phyloP scores from a whole-genome alignment of 1,140 invertebrate genomes.

The Monomorium pharaonis region DNA sequence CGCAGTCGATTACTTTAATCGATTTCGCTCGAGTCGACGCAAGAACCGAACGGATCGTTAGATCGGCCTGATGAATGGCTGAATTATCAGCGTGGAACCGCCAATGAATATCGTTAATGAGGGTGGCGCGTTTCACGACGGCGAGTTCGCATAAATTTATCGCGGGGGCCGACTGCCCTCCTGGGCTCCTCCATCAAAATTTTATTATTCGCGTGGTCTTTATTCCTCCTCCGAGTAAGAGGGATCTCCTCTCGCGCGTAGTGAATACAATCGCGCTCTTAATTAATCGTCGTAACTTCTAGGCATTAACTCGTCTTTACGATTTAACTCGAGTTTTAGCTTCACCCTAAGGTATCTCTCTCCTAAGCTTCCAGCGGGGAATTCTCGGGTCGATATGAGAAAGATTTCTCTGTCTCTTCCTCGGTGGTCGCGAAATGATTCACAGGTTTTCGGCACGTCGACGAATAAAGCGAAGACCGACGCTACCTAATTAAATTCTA shows the following conservation, averaged over 20 bases:
- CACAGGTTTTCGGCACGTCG: constrained; percentile 14
- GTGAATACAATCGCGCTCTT: constrained; percentile 1
- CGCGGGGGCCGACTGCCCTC: constrained; percentile 32
- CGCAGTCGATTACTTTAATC: constrained; percentile 78
- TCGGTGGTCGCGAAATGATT: constrained; percentile 49
- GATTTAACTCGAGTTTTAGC: not conserved
- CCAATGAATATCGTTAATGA: constrained; percentile 79
- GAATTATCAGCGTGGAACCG: constrained; percentile 75
- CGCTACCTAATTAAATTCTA: constrained; percentile 66
- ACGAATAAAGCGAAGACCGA: constrained; percentile 12
- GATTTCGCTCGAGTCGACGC: constrained; percentile 69
- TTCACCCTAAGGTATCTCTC: not conserved
- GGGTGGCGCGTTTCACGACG: constrained; percentile 55
- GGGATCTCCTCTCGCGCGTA: not conserved
- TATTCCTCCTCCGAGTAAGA: not conserved
- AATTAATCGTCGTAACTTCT: constrained; percentile 33
- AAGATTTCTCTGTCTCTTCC: not conserved
- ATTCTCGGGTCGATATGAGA: constrained; percentile 5
- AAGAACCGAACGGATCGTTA: constrained; percentile 75
- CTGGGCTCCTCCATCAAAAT: constrained; percentile 63
- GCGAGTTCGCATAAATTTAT: constrained; percentile 68
- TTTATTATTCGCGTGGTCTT: constrained; percentile 64
- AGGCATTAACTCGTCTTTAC: not conserved
- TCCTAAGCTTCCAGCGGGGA: not conserved
- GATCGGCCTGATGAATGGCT: constrained; percentile 76